These are phyloP conservation scores for Pogoniulus pusillus DNA, from an alignment of 2,797 vertebrate species.

Conservation along the genomic window DNA sequence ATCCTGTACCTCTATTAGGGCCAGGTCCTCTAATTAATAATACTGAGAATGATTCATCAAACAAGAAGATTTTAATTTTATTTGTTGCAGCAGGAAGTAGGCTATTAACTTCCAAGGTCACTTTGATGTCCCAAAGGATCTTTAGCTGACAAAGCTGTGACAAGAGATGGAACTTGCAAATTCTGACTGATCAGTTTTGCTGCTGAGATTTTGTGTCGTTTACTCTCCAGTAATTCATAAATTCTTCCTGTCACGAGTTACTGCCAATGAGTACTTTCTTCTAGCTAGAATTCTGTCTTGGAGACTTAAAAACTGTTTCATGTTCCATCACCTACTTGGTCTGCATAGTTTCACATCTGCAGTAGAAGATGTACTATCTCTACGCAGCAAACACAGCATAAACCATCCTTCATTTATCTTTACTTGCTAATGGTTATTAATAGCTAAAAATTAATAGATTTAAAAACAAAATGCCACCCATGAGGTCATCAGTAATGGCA, in stretches of 20 bases:
- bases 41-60: conserved; percentile 16
- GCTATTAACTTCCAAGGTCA: conserved; percentile 34
- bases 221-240: not conserved
- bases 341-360: not conserved
- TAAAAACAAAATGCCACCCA: not conserved
- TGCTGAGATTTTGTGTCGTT: not conserved
- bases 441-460: not conserved
- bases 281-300: not conserved
- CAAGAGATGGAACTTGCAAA: not conserved
- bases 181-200: conserved; percentile 1
- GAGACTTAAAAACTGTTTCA: not conserved
- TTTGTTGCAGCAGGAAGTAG: not conserved
- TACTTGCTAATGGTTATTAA: conserved; percentile 17
- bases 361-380: not conserved
- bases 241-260: not conserved
- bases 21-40: conserved; percentile 2
- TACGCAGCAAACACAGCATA: not conserved
- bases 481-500: not conserved
- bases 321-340: not conserved
- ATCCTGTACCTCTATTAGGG: not conserved
- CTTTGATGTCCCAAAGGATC: not conserved
- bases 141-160: not conserved
- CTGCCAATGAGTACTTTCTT: not conserved
- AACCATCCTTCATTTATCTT: conserved; percentile 3
- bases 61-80: not conserved